Conservation (phyloP, 2,888 invertebrate genomes). For the Agonopterix subpropinquella region DNA sequence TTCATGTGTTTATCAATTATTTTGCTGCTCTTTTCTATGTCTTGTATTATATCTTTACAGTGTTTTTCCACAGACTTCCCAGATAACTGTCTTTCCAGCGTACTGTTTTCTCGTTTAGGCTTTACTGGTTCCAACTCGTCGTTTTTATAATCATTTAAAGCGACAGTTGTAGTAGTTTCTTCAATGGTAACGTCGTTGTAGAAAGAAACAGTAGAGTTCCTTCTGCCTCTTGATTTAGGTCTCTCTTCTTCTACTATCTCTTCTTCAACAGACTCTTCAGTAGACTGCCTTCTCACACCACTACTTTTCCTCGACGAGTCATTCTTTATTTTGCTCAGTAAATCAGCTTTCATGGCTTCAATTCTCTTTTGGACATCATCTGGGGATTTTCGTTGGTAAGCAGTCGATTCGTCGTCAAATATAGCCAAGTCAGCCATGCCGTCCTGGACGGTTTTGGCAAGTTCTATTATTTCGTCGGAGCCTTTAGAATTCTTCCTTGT, state of each 20-base stretch:
- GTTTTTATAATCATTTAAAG: slow-evolving; percentile 28
- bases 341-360: slow-evolving; percentile 51
- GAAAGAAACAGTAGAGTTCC: slow-evolving; percentile 53
- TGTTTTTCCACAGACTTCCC: slow-evolving; percentile 57
- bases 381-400: slow-evolving; percentile 30
- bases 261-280: slow-evolving; percentile 59
- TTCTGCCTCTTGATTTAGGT: slow-evolving; percentile 55
- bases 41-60: slow-evolving; percentile 62
- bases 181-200: slow-evolving; percentile 32
- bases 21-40: slow-evolving; percentile 60
- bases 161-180: slow-evolving; percentile 29
- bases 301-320: slow-evolving; percentile 51
- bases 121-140: slow-evolving; percentile 25
- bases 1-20: slow-evolving; percentile 70
- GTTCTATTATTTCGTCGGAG: slow-evolving; percentile 61
- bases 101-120: slow-evolving; percentile 33
- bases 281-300: slow-evolving; percentile 43
- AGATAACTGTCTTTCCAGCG: slow-evolving; percentile 34
- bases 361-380: slow-evolving; percentile 53
- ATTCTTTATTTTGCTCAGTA: slow-evolving; percentile 57
- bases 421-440: slow-evolving; percentile 69
- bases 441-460: slow-evolving; percentile 74
- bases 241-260: slow-evolving; percentile 39
- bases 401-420: slow-evolving; percentile 41
- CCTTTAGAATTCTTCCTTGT: slow-evolving; percentile 48